Evolutionary conservation across 2,888 invertebrate species (phyloP), one percentile per base, ranked within the genome.

Genomic region (Tetragnatha montana): DNA sequence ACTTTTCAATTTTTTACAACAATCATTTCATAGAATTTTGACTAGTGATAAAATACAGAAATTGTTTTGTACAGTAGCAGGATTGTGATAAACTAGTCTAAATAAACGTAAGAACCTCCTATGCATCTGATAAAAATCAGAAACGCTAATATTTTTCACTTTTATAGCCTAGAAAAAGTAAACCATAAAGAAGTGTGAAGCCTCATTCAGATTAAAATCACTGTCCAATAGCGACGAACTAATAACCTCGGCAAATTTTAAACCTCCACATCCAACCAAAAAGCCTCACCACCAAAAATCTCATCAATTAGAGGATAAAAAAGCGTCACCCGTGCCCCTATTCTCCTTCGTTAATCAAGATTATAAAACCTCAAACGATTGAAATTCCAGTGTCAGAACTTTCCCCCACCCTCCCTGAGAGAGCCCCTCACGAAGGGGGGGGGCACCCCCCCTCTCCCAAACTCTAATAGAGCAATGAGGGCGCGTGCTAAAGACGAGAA

Each of bases 311-410:
- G 35, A 74, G 47, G 12, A 74, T 8, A 70, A 69, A 80, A 35
- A 35, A 7, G 19, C 47, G n/a, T 21, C 49, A 49, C 70, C 12
- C 71, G 71, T 14, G 47, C 47, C 76, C 78, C 17, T 47, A 47
- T 75, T 51, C 50, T 69, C 85, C 49, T 70, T 78, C 78, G 71
- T 78, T 85, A 85, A 85, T 85, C 78, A 78, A 85, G 85, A 78
- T 78, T 85, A 78, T 85, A 85, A 85, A 85, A 71, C 82, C 82
- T 76, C 50, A 49, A 21, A 69, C 49, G 78, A 85, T 70, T 85
- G 78, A 85, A 85, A 85, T 85, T 85, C 85, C 78, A 35, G 76
- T 78, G 85, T 85, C 85, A 85, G 78, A 85, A 82, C 73, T 82
- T 82, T 82, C 74, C 12, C 51, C 81, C 60, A 78, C 60, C 70